Evolutionary conservation across 2,113 vertebrate species (phyloP).

Genomic region (Glareola pratincola): DNA sequence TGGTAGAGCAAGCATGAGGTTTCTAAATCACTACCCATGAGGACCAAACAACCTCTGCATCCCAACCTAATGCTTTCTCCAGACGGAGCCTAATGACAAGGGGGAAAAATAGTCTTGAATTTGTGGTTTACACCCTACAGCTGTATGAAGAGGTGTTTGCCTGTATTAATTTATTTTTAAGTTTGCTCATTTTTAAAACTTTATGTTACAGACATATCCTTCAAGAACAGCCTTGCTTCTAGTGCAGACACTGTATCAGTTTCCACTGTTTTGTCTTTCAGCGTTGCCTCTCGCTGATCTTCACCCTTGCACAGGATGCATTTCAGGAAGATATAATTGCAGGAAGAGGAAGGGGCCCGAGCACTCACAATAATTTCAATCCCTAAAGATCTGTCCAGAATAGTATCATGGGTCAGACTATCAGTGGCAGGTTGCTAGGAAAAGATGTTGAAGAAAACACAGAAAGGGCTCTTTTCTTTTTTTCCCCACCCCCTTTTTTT

Average conservation of each 20-base stretch:
- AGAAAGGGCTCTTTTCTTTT: neutral
- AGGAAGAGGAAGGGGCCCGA: slow-evolving; percentile 34
- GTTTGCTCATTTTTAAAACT: neutral
- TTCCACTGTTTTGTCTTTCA: neutral
- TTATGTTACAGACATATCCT: neutral
- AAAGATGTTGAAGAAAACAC: neutral
- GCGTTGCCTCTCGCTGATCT: neutral
- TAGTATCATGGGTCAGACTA: neutral
- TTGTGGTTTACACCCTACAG: neutral
- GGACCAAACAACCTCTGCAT: neutral
- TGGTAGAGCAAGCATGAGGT: neutral
- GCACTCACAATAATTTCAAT: neutral
- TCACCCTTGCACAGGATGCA: slow-evolving; percentile 52
- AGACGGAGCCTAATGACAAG: neutral
- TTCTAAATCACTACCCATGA: neutral
- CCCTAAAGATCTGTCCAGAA: neutral
- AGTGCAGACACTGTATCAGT: neutral
- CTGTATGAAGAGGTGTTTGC: neutral
- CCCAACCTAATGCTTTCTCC: neutral
- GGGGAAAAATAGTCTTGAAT: neutral
- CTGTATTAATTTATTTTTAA: neutral
- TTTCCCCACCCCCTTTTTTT: neutral
- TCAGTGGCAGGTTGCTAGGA: neutral
- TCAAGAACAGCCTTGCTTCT: neutral
- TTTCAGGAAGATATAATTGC: slow-evolving; percentile 29